Evolutionary conservation across 2,888 invertebrate genomes (phyloP), one percentile per base, ranked within the genome.

Genomic region (Drosophila anceps): DNA sequence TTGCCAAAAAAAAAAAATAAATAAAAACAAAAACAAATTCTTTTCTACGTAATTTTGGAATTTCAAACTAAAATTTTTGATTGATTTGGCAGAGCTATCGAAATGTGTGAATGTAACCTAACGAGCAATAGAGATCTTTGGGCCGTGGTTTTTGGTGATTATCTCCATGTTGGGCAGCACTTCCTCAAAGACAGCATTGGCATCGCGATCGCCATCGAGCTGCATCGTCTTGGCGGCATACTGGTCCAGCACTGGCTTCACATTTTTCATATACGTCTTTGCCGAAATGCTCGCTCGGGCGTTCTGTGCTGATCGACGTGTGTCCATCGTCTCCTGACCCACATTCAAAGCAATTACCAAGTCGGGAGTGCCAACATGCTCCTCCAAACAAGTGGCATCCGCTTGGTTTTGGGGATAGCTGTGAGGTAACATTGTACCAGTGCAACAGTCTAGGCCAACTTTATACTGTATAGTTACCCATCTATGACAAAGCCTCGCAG

Each of bases 221-320:
- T 97, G 93, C 90, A 95, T 95, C 20, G 96, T 94, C 93, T 97
- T 96, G 35, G 94, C 93, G 41, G 95, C 94, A 93, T 98, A 99
- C 91, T 97, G 95, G 29, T 95, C 94, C 44, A 98, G 94, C 62
- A 99, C 97, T 71, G 96, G 95, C 69, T 96, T 95, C 76, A 98
- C 98, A 93, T 97, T 96, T n/a, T 95, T 95, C 90, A 97, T 95
- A 94, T 99, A 99, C 58, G 98, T 98, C 79, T 95, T 94, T 98
- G 94, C 53, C 18, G 53, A 37, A 20, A 66, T 10, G 39, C 7
- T 46, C 9, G 18, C 7, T 1, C n/a, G 51, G 6, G 29, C n/a
- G 5, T 51, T 6, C 1, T 1, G 1, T 1, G 39, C 13, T 0
- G 35, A 24, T 24, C 53, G 44, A 0, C 99, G 94, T 74, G 96